Base-by-base conservation (phyloP, 1,140 invertebrate species). In the Orius insidiosus region DNA sequence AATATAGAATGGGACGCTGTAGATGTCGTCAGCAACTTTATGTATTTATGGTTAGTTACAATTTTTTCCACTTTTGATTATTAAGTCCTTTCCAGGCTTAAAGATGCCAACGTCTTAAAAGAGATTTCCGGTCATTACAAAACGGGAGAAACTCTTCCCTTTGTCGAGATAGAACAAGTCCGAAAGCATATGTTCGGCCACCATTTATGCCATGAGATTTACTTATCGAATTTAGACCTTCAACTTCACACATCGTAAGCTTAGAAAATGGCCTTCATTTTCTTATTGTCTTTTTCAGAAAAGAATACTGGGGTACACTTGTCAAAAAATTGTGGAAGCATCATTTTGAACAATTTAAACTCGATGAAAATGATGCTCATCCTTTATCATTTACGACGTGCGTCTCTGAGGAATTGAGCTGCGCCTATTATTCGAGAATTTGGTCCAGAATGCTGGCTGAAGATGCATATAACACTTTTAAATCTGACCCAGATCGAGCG, bases 1-100 rank as follows among this genome's bases (percentile, higher is more conserved):
- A 88, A 87, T 59, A 71, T 94, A 0, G 89, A 95, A 64, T 92
- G 85, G 85, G 92, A 95, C 63, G 80, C 82, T 8, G 74, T 80
- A 0, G 75, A 80, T 57, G 73, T 90, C 0, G 78, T 78, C 36
- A 73, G 78, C 1, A 68, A 85, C 55, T 81, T 94, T 38, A 74
- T 95, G 71, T 69, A 70, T 9, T 76, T 83, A 59, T 89, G 83
- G 76, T 71, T 60, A 55, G 51, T 55, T n/a, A n/a, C n/a, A 18
- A 41, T 9, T 18, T 42, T 14, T 44, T 34, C 46, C 36, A 33
- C 35, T 5, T 42, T 14, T 7, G n/a, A 24, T 41, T 45, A 3
- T 18, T 39, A 37, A 44, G 47, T 47, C 32, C 47, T 37, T 40
- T 48, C 34, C 42, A 66, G 64, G 63, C 62, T 89, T 1, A 76